phyloP scores from a whole-genome alignment of 2,888 invertebrate species.

The Tolmerus cingulatus region DNA sequence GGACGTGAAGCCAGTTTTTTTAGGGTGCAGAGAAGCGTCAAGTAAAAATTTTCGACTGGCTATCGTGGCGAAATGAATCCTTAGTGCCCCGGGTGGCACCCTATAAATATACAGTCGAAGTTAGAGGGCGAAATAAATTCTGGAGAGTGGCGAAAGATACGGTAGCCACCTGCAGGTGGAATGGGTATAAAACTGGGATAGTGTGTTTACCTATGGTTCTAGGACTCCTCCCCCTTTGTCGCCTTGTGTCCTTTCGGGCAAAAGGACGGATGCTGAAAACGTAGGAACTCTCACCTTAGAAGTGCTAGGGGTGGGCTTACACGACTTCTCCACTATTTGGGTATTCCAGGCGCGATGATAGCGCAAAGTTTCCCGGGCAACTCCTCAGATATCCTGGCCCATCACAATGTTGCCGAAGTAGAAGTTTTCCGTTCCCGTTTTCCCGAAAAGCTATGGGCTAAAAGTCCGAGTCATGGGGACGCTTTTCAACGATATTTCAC shows the following conservation, averaged over 20 bases:
- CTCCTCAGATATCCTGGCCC: background rate
- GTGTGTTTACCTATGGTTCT: background rate
- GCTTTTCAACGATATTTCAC: constrained; percentile 28
- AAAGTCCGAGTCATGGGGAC: constrained; percentile 31
- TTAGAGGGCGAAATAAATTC: constrained; percentile 38
- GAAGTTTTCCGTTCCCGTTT: background rate
- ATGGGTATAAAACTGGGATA: background rate
- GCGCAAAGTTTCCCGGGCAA: constrained; percentile 2
- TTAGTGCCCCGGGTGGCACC: constrained; percentile 4
- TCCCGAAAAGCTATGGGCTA: constrained; percentile 3
- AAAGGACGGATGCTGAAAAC: background rate
- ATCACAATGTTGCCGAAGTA: constrained; percentile 16
- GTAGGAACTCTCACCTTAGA: background rate
- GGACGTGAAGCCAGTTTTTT: background rate
- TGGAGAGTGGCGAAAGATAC: constrained; percentile 32
- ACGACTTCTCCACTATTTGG: constrained; percentile 18
- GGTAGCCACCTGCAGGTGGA: background rate
- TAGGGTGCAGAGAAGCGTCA: background rate
- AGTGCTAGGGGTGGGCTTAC: background rate
- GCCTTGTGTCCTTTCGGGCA: background rate
- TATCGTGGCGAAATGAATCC: background rate
- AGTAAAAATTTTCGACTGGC: constrained; percentile 22
- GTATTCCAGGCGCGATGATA: constrained; percentile 34
- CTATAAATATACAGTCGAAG: constrained; percentile 36
- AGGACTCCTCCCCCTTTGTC: background rate